Evolutionary conservation across 2,113 vertebrate genomes (phyloP).

Genomic region (Oceanodroma tethys): DNA sequence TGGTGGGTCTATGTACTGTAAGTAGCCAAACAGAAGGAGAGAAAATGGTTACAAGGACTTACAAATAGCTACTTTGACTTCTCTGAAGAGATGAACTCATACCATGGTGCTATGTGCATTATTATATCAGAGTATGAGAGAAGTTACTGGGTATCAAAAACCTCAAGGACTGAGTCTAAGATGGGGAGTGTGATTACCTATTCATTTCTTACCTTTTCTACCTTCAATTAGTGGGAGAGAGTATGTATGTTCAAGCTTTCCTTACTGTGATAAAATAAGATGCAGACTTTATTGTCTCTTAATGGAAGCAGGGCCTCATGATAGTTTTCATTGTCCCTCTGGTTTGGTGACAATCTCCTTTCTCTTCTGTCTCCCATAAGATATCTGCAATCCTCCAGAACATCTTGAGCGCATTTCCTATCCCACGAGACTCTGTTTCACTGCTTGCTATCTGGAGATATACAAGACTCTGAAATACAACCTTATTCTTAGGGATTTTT

Average conservation of each 20-base stretch:
- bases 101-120: fast-evolving
- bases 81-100: not conserved
- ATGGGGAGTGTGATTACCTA: not conserved
- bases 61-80: not conserved
- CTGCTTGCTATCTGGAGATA: not conserved
- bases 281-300: not conserved
- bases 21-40: not conserved
- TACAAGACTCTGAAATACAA: not conserved
- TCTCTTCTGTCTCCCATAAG: not conserved
- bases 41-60: not conserved
- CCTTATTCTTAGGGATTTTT: not conserved
- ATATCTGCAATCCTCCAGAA: not conserved
- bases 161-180: not conserved
- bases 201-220: not conserved
- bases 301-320: not conserved
- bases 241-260: not conserved
- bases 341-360: not conserved
- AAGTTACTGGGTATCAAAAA: not conserved
- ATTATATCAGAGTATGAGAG: not conserved
- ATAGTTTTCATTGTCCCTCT: not conserved
- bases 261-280: not conserved
- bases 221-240: not conserved
- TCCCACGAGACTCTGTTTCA: not conserved
- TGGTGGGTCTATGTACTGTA: not conserved
- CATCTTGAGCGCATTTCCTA: not conserved